Evolutionary conservation across 2,113 vertebrate species (phyloP).

Genomic region (Fulica atra): DNA sequence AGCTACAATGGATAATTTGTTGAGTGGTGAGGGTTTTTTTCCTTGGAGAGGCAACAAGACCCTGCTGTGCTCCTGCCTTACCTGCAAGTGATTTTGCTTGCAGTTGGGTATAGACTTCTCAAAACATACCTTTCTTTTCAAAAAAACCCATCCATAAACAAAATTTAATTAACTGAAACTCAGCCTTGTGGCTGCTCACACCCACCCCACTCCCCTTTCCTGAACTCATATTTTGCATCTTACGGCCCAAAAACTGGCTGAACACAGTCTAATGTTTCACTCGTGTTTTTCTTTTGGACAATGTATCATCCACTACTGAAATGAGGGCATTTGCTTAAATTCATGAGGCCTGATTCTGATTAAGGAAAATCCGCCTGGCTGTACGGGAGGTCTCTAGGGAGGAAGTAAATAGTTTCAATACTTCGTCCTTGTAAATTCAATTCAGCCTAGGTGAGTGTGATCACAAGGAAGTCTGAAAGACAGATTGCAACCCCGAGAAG

Average conservation of each 20-base stretch:
- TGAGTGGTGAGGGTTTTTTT: not conserved
- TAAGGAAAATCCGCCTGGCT: not conserved
- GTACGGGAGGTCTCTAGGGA: not conserved
- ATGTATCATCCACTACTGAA: not conserved
- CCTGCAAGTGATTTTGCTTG: not conserved
- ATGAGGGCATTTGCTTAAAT: not conserved
- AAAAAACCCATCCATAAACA: not conserved
- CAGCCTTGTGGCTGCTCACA: not conserved
- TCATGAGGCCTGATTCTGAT: not conserved
- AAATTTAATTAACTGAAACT: not conserved
- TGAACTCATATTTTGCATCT: not conserved
- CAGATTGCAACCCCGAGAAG: not conserved
- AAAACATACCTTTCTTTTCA: not conserved
- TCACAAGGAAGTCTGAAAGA: not conserved
- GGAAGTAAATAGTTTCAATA: not conserved
- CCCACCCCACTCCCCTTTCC: not conserved
- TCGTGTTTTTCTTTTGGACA: not conserved
- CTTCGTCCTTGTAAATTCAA: not conserved
- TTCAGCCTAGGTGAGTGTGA: not conserved
- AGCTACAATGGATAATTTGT: not conserved
- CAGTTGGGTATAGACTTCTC: not conserved
- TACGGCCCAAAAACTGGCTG: not conserved
- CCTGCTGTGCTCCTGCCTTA: not conserved
- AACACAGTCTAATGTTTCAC: not conserved
- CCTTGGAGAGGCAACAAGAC: accelerated